These are phyloP conservation scores for Siphamia tubifer DNA, from an alignment of 2,113 vertebrate genomes.

Conservation along the genomic window DNA sequence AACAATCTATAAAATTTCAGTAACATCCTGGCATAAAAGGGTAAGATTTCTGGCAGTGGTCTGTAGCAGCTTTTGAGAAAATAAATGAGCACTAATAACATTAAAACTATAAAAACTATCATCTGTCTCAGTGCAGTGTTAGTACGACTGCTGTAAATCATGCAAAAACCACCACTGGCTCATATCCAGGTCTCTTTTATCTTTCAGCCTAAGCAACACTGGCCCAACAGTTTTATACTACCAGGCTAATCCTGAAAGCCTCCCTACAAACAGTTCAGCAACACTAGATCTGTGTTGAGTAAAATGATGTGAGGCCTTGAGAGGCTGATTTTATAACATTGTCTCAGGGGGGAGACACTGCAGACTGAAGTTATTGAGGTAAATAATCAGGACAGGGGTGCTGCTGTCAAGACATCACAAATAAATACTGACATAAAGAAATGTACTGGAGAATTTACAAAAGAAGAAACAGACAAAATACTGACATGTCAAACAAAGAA, in stretches of 20 bases:
- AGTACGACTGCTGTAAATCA: background rate
- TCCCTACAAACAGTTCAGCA: background rate
- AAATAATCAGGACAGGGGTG: background rate
- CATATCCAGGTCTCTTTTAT: slow-evolving; percentile 6
- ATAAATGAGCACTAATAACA: background rate
- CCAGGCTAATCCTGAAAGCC: background rate
- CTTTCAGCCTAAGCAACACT: background rate
- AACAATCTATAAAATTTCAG: too few species aligned
- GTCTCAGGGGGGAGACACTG: background rate
- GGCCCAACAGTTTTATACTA: slow-evolving; percentile 5
- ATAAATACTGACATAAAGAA: background rate
- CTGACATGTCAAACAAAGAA: too few species aligned
- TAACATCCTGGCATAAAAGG: too few species aligned
- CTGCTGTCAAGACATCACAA: background rate
- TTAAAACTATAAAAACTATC: background rate
- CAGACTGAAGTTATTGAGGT: background rate
- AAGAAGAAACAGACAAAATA: background rate
- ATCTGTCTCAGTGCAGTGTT: background rate
- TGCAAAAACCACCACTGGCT: background rate
- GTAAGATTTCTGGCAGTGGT: background rate
- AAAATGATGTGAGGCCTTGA: background rate
- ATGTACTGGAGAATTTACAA: background rate
- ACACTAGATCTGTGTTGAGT: background rate
- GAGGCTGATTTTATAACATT: too few species aligned
- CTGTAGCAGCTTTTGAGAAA: background rate